phyloP scores from a whole-genome alignment of 2,797 vertebrate genomes.

The Ceryle rudis region DNA sequence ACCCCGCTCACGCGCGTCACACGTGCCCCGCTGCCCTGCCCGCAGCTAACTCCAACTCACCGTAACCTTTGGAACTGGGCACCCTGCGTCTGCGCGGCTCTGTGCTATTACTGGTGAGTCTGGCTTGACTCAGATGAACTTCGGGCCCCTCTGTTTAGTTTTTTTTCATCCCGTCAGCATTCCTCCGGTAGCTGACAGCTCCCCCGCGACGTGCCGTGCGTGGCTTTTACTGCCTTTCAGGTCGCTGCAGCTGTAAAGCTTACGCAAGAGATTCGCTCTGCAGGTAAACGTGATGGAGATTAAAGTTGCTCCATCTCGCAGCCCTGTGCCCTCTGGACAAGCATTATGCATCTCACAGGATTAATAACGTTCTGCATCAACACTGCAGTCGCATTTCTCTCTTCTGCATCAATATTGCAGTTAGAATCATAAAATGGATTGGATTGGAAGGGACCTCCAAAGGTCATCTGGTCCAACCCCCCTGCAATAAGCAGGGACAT shows the following conservation, averaged over 20 bases:
- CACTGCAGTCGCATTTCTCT: not conserved
- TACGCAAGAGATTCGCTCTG: not conserved
- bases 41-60: not conserved
- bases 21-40: accelerated
- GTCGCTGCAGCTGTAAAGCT: not conserved
- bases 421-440: no score
- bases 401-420: not conserved
- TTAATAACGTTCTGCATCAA: not conserved
- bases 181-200: not conserved
- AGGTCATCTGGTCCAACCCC: no score
- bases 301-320: not conserved
- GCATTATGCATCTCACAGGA: not conserved
- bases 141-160: not conserved
- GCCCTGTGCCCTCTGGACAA: not conserved
- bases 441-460: no score
- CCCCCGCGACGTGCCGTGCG: accelerated
- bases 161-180: not conserved
- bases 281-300: not conserved
- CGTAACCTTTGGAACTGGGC: not conserved
- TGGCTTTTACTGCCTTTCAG: not conserved
- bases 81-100: not conserved
- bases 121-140: not conserved
- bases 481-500: no score
- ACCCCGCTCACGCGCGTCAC: not conserved
- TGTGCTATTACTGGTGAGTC: accelerated